Conservation (phyloP, 2,888 invertebrate species). For the Agrochola macilenta region DNA sequence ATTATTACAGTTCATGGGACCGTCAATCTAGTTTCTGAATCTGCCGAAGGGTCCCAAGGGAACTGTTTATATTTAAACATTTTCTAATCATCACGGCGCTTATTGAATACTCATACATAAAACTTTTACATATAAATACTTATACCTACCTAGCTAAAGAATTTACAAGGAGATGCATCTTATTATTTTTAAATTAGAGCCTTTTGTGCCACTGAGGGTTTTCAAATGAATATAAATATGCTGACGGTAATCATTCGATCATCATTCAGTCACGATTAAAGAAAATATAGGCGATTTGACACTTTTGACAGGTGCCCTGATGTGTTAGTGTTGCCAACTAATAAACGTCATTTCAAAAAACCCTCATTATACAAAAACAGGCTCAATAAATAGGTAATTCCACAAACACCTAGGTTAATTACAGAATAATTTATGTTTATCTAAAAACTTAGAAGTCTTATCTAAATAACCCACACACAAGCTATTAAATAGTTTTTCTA, state of each 20-base stretch:
- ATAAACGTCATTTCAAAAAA: no score
- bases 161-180: neutral
- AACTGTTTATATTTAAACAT: neutral
- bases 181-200: neutral
- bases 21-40: neutral
- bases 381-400: neutral
- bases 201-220: neutral
- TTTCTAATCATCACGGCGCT: neutral
- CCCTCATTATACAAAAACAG: no score
- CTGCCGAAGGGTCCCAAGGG: neutral
- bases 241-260: no score
- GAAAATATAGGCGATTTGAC: no score
- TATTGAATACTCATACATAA: neutral
- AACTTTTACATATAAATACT: neutral
- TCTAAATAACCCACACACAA: neutral
- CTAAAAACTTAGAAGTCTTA: neutral
- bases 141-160: neutral
- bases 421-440: neutral
- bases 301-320: no score
- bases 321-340: no score
- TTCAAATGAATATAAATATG: no score
- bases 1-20: neutral
- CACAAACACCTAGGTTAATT: no score
- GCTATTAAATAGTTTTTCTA: slow-evolving; percentile 1
- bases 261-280: no score